phyloP scores from a whole-genome alignment of 2,797 vertebrate genomes.

The Chloroceryle amazona region DNA sequence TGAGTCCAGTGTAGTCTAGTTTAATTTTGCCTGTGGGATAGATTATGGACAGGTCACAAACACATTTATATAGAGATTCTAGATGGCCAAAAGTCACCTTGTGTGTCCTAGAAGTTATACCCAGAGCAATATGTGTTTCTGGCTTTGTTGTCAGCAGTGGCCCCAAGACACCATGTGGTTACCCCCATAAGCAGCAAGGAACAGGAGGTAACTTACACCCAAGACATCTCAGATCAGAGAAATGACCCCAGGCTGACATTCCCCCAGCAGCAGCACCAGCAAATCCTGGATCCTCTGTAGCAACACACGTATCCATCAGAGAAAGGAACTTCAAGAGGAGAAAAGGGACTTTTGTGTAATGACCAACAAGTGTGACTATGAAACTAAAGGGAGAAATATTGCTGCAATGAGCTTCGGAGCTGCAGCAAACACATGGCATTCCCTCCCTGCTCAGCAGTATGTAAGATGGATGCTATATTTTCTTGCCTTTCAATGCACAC shows the following conservation, averaged over 20 bases:
- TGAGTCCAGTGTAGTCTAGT: neutral
- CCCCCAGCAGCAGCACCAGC: slow-evolving; percentile 41
- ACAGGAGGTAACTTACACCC: neutral
- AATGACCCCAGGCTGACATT: neutral
- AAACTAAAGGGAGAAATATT: neutral
- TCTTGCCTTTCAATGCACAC: slow-evolving; percentile 24
- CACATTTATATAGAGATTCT: neutral
- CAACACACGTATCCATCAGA: neutral
- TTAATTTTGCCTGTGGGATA: neutral
- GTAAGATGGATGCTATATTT: neutral
- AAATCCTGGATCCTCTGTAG: slow-evolving; percentile 20
- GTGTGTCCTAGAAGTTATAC: neutral
- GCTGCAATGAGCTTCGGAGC: neutral
- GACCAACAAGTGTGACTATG: neutral
- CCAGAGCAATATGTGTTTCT: neutral
- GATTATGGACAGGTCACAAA: neutral
- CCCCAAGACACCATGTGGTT: fast-evolving
- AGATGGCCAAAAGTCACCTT: neutral
- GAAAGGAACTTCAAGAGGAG: neutral
- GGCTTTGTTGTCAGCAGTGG: neutral
- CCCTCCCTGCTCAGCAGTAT: neutral
- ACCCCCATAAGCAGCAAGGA: neutral
- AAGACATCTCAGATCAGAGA: neutral
- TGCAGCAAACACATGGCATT: neutral
- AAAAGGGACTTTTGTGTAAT: neutral